Percentiles rank a stretch among this genome's conserved stretches.
Conservation (phyloP, 1,140 invertebrate genomes). For the Drosophila erecta region DNA sequence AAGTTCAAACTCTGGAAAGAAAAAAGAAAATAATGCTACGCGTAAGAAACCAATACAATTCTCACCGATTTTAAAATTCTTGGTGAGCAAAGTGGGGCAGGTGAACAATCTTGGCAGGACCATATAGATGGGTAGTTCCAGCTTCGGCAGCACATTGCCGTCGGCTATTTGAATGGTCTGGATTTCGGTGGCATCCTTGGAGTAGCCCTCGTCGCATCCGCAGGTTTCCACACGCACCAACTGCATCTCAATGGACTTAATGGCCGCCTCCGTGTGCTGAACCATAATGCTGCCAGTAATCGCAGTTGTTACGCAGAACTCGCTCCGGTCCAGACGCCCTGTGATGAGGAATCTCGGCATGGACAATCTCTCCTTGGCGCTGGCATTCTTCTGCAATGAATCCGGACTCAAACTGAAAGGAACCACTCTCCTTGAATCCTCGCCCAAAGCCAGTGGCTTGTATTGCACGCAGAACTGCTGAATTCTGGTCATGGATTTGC, state of each 20-base stretch:
- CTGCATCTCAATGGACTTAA: conserved; percentile 98
- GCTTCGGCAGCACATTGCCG: conserved; percentile 92
- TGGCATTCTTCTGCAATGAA: conserved; percentile 89
- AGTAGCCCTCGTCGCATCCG: conserved; percentile 97
- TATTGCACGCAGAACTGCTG: conserved; percentile 97
- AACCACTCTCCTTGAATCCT: conserved; percentile 81
- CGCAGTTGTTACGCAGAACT: conserved; percentile 93
- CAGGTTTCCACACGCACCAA: conserved; percentile 97
- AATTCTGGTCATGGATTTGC: conserved; percentile 93
- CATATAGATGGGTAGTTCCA: conserved; percentile 97
- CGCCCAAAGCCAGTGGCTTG: conserved; percentile 84
- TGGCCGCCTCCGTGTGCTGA: conserved; percentile 91
- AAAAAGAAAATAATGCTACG: not conserved
- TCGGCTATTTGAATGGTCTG: conserved; percentile 99
- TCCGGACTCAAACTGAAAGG: conserved; percentile 93
- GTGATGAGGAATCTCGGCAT: conserved; percentile 94
- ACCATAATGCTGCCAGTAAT: conserved; percentile 93
- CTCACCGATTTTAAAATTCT: conserved; percentile 98
- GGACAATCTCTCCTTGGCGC: conserved; percentile 87
- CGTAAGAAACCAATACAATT: not conserved
- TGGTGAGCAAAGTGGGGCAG: conserved; percentile 95
- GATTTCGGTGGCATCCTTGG: conserved; percentile 98
- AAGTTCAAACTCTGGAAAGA: conserved; percentile 94
- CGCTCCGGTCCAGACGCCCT: conserved; percentile 92
- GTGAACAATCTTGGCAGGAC: conserved; percentile 97